Evolutionary conservation across 2,113 vertebrate species (phyloP), one percentile per base, ranked within the genome.

Genomic region (Pterocles gutturalis): DNA sequence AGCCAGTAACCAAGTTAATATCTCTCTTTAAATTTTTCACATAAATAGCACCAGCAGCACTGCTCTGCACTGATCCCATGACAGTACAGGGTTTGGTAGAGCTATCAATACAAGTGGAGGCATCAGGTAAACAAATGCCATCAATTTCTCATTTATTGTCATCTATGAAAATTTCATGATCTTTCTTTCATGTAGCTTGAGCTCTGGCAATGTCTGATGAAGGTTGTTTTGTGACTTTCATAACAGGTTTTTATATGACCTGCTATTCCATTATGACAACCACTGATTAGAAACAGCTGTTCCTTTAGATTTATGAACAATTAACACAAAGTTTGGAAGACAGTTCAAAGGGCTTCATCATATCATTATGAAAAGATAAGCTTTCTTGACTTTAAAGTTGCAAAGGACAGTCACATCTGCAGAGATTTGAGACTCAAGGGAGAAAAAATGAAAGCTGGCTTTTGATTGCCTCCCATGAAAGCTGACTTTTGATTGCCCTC

Each of bases 391-490:
- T 81, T 78, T 16, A 14, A 76, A 84, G n/a, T 66, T 33, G 54
- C 13, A 51, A 49, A 70, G 18, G 7, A 51, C 15, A 71, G 82
- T 34, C 22, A 5, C 11, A 31, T 24, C 53, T 88, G 29, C 7
- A 71, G 82, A 79, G 36, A 41, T 64, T 4, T 18, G 11, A 89
- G 43, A 49, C 24, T 24, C 0, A 0, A 11, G 26, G 29, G 1
- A 0, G 13, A 21, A 17, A 55, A 69, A 78, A 36, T 2, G 6
- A 33, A 87, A 78, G 8, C 0, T 71, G 22, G 53, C 19, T 84
- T 75, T 46, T 84, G 33, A 55, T 38, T 38, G 38, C 10, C 38
- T 38, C 38, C 38, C 38, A 38, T 38, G 38, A 38, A 38, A 14
- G 41, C 41, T 41, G 41, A 41, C 41, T 41, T 41, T 41, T 41